Conservation (phyloP, 2,113 vertebrate genomes). For the Dicentrarchus labrax region DNA sequence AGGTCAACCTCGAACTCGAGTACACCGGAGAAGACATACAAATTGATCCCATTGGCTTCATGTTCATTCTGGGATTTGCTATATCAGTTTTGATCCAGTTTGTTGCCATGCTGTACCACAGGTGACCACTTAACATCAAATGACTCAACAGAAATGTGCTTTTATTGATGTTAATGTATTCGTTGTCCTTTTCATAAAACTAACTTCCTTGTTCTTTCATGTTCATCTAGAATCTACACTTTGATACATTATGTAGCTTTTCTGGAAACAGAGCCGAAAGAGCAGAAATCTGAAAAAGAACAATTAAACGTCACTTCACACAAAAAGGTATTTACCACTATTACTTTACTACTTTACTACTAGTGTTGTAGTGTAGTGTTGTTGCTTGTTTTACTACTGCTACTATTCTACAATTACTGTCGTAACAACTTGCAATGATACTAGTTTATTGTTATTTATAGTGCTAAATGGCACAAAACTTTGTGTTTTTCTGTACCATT, state of each 20-base stretch:
- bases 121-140: slow-evolving; percentile 50
- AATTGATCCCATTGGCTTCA: slow-evolving; percentile 68
- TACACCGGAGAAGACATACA: accelerated
- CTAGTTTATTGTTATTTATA: too few relatives aligned
- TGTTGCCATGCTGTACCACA: slow-evolving; percentile 74
- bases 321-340: slow-evolving; percentile 47
- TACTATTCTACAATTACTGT: background rate
- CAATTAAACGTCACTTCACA: background rate
- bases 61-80: slow-evolving; percentile 76
- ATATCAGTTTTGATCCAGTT: slow-evolving; percentile 61
- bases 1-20: background rate
- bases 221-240: slow-evolving; percentile 63
- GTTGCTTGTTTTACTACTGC: background rate
- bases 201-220: background rate
- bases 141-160: background rate
- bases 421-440: background rate
- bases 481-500: too few relatives aligned
- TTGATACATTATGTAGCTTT: slow-evolving; percentile 77
- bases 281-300: background rate
- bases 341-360: background rate
- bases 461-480: too few relatives aligned
- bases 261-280: slow-evolving; percentile 57
- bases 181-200: too few relatives aligned
- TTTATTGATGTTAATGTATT: background rate
- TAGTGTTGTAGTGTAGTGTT: too few relatives aligned